Evolutionary conservation across 2,888 invertebrate genomes (phyloP).

Genomic region (Netelia inedita): DNA sequence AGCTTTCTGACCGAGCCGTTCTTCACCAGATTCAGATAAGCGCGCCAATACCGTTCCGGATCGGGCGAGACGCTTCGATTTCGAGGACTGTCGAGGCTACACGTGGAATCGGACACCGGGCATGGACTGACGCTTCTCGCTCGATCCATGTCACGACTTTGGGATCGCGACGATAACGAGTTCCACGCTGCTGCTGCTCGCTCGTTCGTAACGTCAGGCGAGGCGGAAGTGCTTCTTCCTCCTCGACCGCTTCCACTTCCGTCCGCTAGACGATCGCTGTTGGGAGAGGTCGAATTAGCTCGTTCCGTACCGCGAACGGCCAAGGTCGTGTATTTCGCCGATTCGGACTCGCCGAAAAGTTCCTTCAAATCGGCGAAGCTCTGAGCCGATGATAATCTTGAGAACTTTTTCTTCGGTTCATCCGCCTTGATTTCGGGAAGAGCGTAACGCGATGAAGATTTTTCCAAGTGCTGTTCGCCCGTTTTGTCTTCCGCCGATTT

Average conservation of each 20-base stretch:
- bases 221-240: constrained; percentile 78
- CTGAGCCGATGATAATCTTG: constrained; percentile 87
- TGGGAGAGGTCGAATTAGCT: constrained; percentile 86
- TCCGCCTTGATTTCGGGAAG: constrained; percentile 72
- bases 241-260: constrained; percentile 74
- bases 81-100: constrained; percentile 89
- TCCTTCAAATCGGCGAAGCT: constrained; percentile 92
- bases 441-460: constrained; percentile 74
- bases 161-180: constrained; percentile 48
- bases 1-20: constrained; percentile 92
- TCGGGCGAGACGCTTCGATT: constrained; percentile 92
- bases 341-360: constrained; percentile 91
- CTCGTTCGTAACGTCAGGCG: constrained; percentile 78
- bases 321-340: constrained; percentile 87
- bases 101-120: constrained; percentile 84
- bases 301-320: constrained; percentile 78
- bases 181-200: constrained; percentile 75
- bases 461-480: background rate
- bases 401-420: constrained; percentile 56
- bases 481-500: constrained; percentile 82
- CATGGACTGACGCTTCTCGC: constrained; percentile 84
- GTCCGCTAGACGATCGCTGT: constrained; percentile 75
- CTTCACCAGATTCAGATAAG: constrained; percentile 90
- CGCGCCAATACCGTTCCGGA: constrained; percentile 89
- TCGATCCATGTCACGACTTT: constrained; percentile 81